A percentile compares a stretch with the other conserved stretches of the same genome.
Conservation (phyloP, 2,113 vertebrate species). For the Orcinus orca region DNA sequence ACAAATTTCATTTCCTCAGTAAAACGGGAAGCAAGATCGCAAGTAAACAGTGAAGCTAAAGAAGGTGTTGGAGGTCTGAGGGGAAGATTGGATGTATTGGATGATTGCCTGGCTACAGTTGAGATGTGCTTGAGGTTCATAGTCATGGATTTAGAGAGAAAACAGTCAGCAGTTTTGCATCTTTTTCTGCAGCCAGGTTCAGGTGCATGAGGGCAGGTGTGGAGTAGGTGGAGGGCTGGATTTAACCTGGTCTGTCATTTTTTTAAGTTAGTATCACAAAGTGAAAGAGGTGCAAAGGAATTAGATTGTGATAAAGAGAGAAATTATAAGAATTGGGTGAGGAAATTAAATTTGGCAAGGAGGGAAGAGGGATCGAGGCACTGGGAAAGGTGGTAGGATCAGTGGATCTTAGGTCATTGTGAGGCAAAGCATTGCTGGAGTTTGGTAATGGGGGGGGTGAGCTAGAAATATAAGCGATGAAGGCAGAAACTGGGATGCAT, state of each 20-base stretch:
- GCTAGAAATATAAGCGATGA: neutral
- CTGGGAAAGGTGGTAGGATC: neutral
- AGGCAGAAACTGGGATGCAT: neutral
- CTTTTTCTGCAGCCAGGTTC: neutral
- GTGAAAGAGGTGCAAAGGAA: neutral
- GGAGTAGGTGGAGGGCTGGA: neutral
- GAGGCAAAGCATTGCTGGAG: neutral
- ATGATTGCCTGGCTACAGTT: neutral
- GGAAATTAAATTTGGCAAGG: neutral
- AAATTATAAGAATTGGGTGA: neutral
- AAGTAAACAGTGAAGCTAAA: neutral
- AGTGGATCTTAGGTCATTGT: neutral
- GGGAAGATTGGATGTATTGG: neutral
- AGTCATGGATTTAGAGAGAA: neutral
- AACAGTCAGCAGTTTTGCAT: neutral
- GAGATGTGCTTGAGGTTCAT: neutral
- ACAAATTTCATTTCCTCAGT: neutral
- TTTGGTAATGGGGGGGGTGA: neutral
- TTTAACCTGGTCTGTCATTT: neutral
- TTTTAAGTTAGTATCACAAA: neutral
- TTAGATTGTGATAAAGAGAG: neutral
- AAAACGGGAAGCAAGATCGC: neutral
- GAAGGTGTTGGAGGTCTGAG: neutral
- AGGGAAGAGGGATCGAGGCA: neutral
- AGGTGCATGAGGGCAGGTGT: neutral